These are phyloP conservation scores for Palythoa caribaeorum DNA, from an alignment of 92 coral and sea anemone species.

Conservation along the genomic window DNA sequence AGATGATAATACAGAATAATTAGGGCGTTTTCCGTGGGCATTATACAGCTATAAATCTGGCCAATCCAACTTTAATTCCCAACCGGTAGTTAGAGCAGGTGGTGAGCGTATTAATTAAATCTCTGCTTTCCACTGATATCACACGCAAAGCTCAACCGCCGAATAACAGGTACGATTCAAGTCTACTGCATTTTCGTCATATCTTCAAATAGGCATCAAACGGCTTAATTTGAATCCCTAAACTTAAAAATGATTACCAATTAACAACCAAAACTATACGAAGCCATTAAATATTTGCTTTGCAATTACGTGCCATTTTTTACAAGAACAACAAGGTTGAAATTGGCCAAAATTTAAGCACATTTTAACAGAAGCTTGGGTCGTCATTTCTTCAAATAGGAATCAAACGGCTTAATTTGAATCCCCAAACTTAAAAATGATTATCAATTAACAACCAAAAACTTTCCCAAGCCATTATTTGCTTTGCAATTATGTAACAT, in stretches of 20 bases:
- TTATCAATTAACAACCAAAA: neutral
- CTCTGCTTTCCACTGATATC: slow-evolving; percentile 14
- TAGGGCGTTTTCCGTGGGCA: slow-evolving; percentile 21
- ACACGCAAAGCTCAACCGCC: slow-evolving; percentile 17
- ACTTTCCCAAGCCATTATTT: neutral
- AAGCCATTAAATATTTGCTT: neutral
- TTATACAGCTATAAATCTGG: neutral
- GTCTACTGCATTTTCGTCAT: neutral
- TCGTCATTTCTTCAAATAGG: too few species aligned
- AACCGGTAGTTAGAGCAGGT: slow-evolving; percentile 19
- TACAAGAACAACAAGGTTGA: too few species aligned
- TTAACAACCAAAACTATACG: neutral
- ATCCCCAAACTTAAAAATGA: neutral
- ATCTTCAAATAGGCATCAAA: slow-evolving; percentile 25
- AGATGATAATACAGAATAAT: neutral
- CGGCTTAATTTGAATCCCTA: neutral
- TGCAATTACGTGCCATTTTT: too few species aligned
- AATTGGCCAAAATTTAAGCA: too few species aligned
- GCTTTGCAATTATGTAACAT: too few species aligned
- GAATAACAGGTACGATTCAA: slow-evolving; percentile 17
- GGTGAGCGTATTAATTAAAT: neutral
- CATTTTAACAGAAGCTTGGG: too few species aligned
- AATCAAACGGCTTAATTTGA: neutral
- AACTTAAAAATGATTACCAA: neutral
- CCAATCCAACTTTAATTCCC: slow-evolving; percentile 7